Base-by-base conservation (phyloP, 30 jellyfish, hydroid and myxozoan genomes). In the Cassiopea andromeda region DNA sequence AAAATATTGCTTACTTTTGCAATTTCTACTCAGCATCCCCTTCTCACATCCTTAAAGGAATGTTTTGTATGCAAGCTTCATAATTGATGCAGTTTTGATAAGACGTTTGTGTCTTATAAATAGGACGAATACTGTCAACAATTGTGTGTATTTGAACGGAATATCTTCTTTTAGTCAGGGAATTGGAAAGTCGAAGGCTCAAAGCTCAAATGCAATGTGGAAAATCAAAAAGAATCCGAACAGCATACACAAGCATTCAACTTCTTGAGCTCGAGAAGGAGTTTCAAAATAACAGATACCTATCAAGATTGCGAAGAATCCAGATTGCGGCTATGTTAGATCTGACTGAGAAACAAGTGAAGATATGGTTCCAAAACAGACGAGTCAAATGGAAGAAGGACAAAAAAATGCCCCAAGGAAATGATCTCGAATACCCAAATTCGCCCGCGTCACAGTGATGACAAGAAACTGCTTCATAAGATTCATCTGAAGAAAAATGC, bases 161-260 rank as follows among this genome's bases (percentile, higher is more conserved):
- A 19, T 12, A 48, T 44, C 59, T 81, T 50, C 46, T 46, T 81
- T 9, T 60, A 94, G 98, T 90, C 45, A 74, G 97, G 38, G 98
- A 94, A 46, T 68, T 90, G 84, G 98, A 94, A 66, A 77, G 76
- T 50, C 97, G 97, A 12, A 77, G 95, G 69, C 18, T 94, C 15
- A 96, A 85, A 71, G 87, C 90, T 15, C 90, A 78, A 76, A 81
- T 75, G 70, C 92, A 66, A 17, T 85, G 93, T 46, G 97, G 97
- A 27, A 94, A 94, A 80, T 77, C 97, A 46, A 94, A 94, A 90
- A 73, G 98, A 77, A 90, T 94, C 17, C 95, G 98, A 54, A 94
- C 98, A n/a, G 98, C 98, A 10, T 94, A 94, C 89, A 94, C 98
- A 8, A 94, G 98, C 90, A 94, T 94, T 61, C 98, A 94, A 64